A percentile compares a stretch with the other conserved stretches of the same genome.
Conservation (phyloP, 2,888 invertebrate genomes). For the Ophioninae sp. region DNA sequence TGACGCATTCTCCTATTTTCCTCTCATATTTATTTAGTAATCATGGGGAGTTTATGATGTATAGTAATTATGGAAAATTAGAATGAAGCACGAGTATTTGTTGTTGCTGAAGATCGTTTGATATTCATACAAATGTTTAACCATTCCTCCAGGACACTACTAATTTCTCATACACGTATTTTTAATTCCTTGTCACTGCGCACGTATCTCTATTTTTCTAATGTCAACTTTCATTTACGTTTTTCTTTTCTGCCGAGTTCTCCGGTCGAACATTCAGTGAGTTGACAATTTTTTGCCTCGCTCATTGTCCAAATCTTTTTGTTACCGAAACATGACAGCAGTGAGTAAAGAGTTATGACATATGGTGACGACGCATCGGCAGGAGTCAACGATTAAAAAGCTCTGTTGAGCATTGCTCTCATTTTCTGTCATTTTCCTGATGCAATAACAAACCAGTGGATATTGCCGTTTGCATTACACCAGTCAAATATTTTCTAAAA, state of each 20-base stretch:
- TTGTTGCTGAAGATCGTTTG: slow-evolving; percentile 64
- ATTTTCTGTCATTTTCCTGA: slow-evolving; percentile 52
- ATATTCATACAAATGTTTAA: slow-evolving; percentile 69
- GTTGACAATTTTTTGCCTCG: neutral
- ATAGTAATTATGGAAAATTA: slow-evolving; percentile 41
- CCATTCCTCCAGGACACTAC: slow-evolving; percentile 64
- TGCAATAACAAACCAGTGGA: slow-evolving; percentile 51
- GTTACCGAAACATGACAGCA: slow-evolving; percentile 51
- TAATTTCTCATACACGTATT: neutral
- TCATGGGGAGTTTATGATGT: neutral
- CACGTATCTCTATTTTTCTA: neutral
- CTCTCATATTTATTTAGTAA: too few species aligned
- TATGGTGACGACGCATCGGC: slow-evolving; percentile 67
- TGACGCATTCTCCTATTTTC: too few species aligned
- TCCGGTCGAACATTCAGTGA: neutral
- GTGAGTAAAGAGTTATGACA: slow-evolving; percentile 70
- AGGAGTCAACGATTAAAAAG: slow-evolving; percentile 64
- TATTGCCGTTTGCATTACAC: slow-evolving; percentile 65
- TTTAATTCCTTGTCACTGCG: neutral
- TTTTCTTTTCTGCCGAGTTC: slow-evolving; percentile 52
- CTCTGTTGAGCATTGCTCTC: slow-evolving; percentile 50
- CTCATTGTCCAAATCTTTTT: neutral
- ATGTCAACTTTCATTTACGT: neutral
- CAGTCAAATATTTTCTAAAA: slow-evolving; percentile 39
- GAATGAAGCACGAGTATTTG: slow-evolving; percentile 65